Evolutionary conservation across 2,797 vertebrate species (phyloP), one percentile per base, ranked within the genome.

Genomic region (Glyptemys insculpta): DNA sequence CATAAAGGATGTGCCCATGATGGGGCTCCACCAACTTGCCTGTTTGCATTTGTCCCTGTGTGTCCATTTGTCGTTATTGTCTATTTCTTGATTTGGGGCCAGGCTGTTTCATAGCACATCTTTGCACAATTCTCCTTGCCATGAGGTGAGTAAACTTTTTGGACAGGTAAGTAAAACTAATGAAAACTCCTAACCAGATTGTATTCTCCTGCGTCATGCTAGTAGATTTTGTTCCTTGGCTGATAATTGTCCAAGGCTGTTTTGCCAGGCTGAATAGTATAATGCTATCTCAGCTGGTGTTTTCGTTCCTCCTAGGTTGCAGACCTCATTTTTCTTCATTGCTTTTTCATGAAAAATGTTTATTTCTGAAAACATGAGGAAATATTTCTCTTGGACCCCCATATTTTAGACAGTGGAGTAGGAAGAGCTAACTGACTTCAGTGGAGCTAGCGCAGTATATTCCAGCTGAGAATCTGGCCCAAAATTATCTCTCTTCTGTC

Each of bases 81-180:
- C 90, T 0, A 0, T 57, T 90, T 93, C 59, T 72, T 85, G 68
- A 83, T 18, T 72, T 56, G 62, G 90, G 95, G 81, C 47, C 62
- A 86, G 83, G n/a, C 44, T 41, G 68, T 72, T 72, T 72, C 21
- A 72, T 41, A 72, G 68, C 31, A 59, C 74, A 78, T 49, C 27
- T 49, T 78, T 49, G 47, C 37, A 74, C 68, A 41, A 44, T 74
- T 41, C 37, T 72, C 37, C 41, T 80, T 95, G 87, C 81, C 27
- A 86, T 91, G 57, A 18, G 18, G 18, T 27, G 27, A 88, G 34
- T 41, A 91, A 50, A 41, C 79, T 92, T 89, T 47, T 85, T 90
- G 88, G 87, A 87, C 92, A 95, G 93, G 94, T 96, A 81, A 94
- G 83, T 81, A 62, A 23, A 25, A 65, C 37, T 90, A 87, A 90